A percentile compares a stretch with the other conserved stretches of the same genome.
These are phyloP conservation scores for Cephalopterus ornatus DNA, from an alignment of 2,113 vertebrate species.

Conservation along the genomic window DNA sequence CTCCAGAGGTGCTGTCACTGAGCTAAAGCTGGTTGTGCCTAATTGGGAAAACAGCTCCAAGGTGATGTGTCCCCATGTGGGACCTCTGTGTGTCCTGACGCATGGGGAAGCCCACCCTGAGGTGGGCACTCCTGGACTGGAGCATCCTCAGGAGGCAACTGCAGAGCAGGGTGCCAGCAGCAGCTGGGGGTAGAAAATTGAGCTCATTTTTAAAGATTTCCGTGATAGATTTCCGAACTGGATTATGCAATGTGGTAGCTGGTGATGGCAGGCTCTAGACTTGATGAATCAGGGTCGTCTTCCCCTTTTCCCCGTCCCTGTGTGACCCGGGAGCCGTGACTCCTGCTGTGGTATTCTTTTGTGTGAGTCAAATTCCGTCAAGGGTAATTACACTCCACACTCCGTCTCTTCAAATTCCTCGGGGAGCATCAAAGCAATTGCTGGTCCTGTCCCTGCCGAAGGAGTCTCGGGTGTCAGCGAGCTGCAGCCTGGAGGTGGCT, in stretches of 20 bases:
- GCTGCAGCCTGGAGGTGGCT: neutral
- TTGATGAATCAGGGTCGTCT: neutral
- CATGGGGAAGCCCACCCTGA: fast-evolving
- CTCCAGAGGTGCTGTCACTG: neutral
- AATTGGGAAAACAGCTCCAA: neutral
- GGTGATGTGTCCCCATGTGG: fast-evolving
- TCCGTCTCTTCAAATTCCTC: neutral
- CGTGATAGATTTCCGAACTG: neutral
- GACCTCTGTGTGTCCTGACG: neutral
- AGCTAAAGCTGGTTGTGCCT: neutral
- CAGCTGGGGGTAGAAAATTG: neutral
- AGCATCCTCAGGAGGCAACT: neutral
- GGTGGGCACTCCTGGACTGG: neutral
- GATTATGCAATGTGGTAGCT: neutral
- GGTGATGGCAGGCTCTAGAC: neutral
- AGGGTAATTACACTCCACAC: neutral
- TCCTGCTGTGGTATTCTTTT: neutral
- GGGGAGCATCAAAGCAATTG: neutral
- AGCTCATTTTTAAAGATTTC: neutral
- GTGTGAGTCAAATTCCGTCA: neutral
- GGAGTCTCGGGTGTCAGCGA: neutral
- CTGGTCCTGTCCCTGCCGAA: neutral
- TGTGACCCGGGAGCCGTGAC: fast-evolving
- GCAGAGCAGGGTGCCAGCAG: neutral
- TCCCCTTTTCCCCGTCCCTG: neutral